These are phyloP conservation scores for Amphilophus citrinellus DNA, from an alignment of 2,113 vertebrate genomes.

Conservation along the genomic window DNA sequence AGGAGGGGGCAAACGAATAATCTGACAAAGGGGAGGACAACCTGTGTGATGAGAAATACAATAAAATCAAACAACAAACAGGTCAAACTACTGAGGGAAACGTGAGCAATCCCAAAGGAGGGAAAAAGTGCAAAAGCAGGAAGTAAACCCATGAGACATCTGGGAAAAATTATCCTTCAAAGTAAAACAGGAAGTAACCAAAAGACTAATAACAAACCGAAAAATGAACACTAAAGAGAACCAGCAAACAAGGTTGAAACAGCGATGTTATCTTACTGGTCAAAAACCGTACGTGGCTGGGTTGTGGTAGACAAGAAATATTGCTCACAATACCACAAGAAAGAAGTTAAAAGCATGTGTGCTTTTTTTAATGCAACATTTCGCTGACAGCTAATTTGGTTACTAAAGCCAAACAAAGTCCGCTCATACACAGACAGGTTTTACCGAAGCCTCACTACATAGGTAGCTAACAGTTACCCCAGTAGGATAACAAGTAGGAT, in stretches of 20 bases:
- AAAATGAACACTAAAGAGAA: background rate
- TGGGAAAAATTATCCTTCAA: background rate
- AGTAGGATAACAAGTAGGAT: background rate
- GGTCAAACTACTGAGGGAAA: background rate
- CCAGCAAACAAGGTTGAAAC: no score
- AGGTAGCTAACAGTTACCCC: background rate
- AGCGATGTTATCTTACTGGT: background rate
- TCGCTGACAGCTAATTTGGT: background rate
- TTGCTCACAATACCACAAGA: background rate
- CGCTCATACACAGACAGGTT: background rate
- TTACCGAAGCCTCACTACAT: background rate
- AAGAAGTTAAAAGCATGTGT: background rate
- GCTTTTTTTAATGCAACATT: background rate
- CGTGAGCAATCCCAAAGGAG: background rate
- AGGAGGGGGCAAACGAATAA: background rate
- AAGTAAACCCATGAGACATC: background rate
- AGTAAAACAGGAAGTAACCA: conserved; percentile 1
- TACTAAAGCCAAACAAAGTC: background rate
- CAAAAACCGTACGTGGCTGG: background rate
- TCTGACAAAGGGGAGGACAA: background rate
- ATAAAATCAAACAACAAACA: background rate
- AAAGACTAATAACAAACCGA: background rate
- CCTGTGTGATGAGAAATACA: background rate
- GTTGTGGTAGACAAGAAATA: background rate
- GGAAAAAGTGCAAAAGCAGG: background rate